Conservation (phyloP, 2,113 vertebrate species). For the Conger conger region DNA sequence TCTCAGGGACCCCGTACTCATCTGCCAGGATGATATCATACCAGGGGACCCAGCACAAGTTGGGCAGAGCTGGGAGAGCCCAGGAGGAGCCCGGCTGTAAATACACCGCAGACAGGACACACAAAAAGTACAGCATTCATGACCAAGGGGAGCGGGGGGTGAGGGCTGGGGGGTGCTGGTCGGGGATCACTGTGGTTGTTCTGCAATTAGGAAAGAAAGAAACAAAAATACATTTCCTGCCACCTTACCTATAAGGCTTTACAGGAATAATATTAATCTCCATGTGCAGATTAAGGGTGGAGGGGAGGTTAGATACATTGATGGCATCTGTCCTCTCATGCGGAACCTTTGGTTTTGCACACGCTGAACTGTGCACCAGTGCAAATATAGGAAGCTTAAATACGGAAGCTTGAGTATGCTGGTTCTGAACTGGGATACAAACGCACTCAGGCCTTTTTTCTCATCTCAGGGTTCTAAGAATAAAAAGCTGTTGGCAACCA, state of each 20-base stretch:
- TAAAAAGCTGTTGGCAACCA: no score
- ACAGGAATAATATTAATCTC: background rate
- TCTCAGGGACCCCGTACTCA: background rate
- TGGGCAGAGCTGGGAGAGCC: background rate
- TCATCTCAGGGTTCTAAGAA: background rate
- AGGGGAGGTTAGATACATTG: background rate
- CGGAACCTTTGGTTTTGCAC: background rate
- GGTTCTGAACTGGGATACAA: background rate
- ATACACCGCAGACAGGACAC: background rate
- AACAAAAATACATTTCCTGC: background rate
- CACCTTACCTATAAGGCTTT: background rate
- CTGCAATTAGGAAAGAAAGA: background rate
- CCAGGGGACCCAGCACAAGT: background rate
- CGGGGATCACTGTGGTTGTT: no score
- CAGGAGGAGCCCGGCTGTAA: background rate
- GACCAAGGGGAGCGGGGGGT: background rate
- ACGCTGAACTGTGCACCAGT: background rate
- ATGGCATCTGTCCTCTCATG: background rate
- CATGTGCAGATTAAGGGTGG: background rate
- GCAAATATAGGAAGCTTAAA: background rate
- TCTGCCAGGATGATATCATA: slow-evolving; percentile 4
- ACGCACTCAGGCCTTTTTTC: background rate
- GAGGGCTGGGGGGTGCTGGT: background rate
- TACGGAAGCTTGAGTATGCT: background rate
- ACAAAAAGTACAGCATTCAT: slow-evolving; percentile 1